Evolutionary conservation across 2,888 invertebrate species (phyloP).

Genomic region (Phorcus lineatus): DNA sequence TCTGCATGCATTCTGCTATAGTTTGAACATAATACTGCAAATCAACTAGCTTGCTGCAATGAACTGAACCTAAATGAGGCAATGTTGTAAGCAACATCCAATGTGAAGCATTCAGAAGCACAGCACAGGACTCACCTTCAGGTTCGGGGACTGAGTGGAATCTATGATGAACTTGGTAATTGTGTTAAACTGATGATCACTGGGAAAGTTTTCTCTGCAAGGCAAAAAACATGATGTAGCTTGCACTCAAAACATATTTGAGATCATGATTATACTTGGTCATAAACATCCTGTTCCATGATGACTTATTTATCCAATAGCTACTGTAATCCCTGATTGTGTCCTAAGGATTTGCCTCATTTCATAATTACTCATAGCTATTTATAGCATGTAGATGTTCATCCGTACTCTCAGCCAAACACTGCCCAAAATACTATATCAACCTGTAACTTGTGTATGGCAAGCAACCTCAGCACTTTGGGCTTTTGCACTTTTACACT

Average conservation of each 20-base stretch:
- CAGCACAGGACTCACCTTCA: slow-evolving; percentile 70
- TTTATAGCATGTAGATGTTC: too few relatives aligned
- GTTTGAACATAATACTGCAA: background rate
- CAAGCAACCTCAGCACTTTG: too few relatives aligned
- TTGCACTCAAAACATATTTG: background rate
- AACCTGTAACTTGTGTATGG: too few relatives aligned
- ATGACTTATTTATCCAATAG: too few relatives aligned
- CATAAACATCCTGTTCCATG: too few relatives aligned
- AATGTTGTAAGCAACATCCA: slow-evolving; percentile 9
- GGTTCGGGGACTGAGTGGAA: slow-evolving; percentile 92
- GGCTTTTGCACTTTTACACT: too few relatives aligned
- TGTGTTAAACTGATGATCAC: slow-evolving; percentile 80
- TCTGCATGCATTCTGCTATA: background rate
- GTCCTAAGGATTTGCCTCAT: too few relatives aligned
- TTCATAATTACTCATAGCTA: too few relatives aligned
- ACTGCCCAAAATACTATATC: too few relatives aligned
- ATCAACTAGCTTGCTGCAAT: background rate
- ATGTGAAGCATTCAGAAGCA: background rate
- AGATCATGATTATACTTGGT: too few relatives aligned
- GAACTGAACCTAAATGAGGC: background rate
- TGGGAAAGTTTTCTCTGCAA: slow-evolving; percentile 80
- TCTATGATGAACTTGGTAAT: slow-evolving; percentile 88
- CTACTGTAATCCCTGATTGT: too few relatives aligned
- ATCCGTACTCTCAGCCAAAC: too few relatives aligned
- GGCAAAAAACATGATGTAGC: slow-evolving; percentile 31